Evolutionary conservation across 2,888 invertebrate species (phyloP).

Genomic region (Tolmerus cingulatus): DNA sequence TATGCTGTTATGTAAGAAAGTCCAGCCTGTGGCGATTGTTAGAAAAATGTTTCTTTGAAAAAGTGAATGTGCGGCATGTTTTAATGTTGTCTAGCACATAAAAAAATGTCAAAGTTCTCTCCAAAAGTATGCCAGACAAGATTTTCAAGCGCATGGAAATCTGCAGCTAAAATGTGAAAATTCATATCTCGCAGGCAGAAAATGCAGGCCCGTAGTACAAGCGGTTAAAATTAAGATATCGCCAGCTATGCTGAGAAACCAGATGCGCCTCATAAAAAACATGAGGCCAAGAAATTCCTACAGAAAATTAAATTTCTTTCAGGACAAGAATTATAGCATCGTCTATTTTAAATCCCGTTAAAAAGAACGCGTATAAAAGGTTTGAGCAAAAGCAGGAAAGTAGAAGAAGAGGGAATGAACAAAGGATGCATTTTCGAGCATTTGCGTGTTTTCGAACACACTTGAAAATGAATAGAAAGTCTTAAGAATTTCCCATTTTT

Average conservation of each 20-base stretch:
- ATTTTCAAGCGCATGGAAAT: background rate
- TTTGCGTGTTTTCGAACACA: constrained; percentile 33
- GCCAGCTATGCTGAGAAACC: background rate
- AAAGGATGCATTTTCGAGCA: constrained; percentile 31
- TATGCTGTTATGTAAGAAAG: background rate
- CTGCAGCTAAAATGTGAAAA: background rate
- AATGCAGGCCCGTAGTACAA: background rate
- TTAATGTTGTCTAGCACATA: background rate
- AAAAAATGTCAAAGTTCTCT: background rate
- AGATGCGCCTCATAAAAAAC: constrained; percentile 20
- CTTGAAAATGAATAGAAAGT: constrained; percentile 31
- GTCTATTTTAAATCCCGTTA: constrained; percentile 34
- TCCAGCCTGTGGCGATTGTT: background rate
- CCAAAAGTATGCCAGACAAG: background rate
- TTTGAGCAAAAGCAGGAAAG: background rate
- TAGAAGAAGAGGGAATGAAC: background rate
- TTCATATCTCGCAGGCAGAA: background rate
- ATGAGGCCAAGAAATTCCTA: background rate
- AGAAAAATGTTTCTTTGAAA: background rate
- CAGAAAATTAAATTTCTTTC: constrained; percentile 45
- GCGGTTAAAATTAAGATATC: constrained; percentile 9
- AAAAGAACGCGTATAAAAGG: constrained; percentile 10
- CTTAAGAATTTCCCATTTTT: constrained; percentile 32
- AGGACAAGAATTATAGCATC: constrained; percentile 42
- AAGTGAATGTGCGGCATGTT: background rate